Conservation (phyloP, 1,140 invertebrate genomes). For the Alviniconcha marisindica region DNA sequence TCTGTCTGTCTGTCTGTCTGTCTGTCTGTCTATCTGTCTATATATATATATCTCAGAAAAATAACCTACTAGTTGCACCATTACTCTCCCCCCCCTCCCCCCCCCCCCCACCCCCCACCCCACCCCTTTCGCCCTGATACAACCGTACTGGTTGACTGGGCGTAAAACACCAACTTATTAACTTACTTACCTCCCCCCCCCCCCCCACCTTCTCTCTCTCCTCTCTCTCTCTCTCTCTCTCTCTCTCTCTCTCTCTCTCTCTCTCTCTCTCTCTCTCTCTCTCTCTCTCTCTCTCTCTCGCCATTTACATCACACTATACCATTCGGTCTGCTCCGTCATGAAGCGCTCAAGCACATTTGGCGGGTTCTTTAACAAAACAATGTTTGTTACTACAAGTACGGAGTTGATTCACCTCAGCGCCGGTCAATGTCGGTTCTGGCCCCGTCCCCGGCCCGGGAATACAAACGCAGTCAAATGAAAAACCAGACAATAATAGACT, state of each 20-base stretch:
- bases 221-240: conserved; percentile 16
- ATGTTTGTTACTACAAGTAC: conserved; percentile 8
- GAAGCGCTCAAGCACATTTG: neutral
- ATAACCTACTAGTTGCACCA: too few species aligned
- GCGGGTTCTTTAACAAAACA: neutral
- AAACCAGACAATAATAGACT: neutral
- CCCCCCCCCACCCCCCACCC: too few species aligned
- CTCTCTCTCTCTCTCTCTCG: too few species aligned
- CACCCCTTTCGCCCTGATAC: too few species aligned
- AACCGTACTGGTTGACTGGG: too few species aligned
- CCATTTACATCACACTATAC: too few species aligned
- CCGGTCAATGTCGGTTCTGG: neutral
- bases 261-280: neutral
- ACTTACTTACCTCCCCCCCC: neutral
- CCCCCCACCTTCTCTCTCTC: neutral
- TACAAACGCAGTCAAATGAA: conserved; percentile 12
- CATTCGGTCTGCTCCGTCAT: too few species aligned
- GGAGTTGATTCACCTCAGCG: neutral
- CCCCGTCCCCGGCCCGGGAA: neutral
- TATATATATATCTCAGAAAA: too few species aligned
- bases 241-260: neutral
- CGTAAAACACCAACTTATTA: too few species aligned
- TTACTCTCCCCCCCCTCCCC: too few species aligned
- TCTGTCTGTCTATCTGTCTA: too few species aligned
- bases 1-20: too few species aligned